Evolutionary conservation across 2,113 vertebrate species (phyloP).

Genomic region (Hypocryptadius cinnamomeus): DNA sequence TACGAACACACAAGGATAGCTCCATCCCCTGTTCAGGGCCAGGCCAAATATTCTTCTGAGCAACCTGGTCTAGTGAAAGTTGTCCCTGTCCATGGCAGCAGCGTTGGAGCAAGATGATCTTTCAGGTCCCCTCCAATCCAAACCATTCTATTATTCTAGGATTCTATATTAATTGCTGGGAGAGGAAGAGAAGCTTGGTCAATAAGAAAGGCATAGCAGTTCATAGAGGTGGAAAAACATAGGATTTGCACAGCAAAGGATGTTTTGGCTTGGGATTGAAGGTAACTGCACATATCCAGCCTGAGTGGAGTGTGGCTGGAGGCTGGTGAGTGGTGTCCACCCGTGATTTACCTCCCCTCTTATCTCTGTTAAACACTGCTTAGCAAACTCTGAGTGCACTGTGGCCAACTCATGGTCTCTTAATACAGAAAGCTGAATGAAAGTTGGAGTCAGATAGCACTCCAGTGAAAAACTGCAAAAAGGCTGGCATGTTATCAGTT

Average conservation of each 20-base stretch:
- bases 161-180: background rate
- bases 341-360: background rate
- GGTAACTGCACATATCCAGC: background rate
- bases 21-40: background rate
- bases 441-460: background rate
- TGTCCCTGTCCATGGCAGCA: background rate
- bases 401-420: background rate
- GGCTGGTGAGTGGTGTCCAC: accelerated
- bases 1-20: background rate
- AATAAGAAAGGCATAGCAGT: background rate
- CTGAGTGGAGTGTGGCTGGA: background rate
- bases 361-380: background rate
- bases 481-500: background rate
- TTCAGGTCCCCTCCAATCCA: background rate
- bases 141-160: background rate
- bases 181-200: background rate
- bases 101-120: background rate
- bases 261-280: background rate
- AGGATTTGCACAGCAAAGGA: background rate
- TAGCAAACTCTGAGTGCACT: background rate
- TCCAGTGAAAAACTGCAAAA: background rate
- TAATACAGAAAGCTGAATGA: background rate
- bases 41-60: background rate
- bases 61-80: background rate
- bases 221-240: background rate